Evolutionary conservation across 2,797 vertebrate species (phyloP).

Genomic region (Lutra lutra): DNA sequence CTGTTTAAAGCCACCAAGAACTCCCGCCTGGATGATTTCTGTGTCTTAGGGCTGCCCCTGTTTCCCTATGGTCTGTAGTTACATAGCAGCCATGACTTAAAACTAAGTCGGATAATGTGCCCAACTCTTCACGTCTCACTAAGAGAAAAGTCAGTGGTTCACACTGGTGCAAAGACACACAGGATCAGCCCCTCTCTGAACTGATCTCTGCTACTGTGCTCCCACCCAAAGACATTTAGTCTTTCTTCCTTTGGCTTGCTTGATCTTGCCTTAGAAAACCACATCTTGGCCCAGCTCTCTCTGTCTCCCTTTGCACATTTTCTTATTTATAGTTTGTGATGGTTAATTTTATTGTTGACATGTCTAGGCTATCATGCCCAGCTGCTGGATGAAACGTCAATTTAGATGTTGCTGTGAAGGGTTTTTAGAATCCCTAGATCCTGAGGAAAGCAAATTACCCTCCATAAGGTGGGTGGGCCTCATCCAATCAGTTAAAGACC

Average conservation of each 20-base stretch:
- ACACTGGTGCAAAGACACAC: neutral
- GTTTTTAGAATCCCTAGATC: neutral
- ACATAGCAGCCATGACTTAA: neutral
- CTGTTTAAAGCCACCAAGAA: neutral
- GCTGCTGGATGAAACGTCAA: neutral
- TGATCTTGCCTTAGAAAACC: neutral
- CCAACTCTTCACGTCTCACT: neutral
- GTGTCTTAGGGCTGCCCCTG: neutral
- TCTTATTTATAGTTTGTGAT: neutral
- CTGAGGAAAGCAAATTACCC: neutral
- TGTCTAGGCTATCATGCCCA: neutral
- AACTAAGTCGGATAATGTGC: neutral
- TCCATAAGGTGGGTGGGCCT: neutral
- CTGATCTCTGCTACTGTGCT: neutral
- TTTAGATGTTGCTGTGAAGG: neutral
- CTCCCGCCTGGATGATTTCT: neutral
- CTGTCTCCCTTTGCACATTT: neutral
- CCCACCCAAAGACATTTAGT: too few species aligned
- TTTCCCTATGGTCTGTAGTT: neutral
- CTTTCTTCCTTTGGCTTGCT: neutral
- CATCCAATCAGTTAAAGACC: neutral
- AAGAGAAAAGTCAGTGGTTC: neutral
- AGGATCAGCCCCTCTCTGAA: neutral
- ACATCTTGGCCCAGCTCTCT: neutral
- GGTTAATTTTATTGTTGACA: neutral